Conservation (phyloP, 2,113 vertebrate species). For the Galemys pyrenaicus region DNA sequence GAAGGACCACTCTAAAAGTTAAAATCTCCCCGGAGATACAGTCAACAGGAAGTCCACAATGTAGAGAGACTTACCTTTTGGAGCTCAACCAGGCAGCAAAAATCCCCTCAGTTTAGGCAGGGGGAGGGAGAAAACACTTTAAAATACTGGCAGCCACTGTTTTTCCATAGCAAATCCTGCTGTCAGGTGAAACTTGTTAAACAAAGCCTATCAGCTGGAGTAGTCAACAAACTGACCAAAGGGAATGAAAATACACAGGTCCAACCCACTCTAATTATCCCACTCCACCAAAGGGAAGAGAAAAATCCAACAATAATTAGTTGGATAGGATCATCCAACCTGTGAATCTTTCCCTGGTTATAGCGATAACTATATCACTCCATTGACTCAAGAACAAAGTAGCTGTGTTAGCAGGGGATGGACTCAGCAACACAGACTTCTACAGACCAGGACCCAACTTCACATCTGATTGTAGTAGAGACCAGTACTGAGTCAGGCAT, state of each 20-base stretch:
- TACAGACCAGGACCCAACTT: too few relatives aligned
- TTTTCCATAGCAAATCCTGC: neutral
- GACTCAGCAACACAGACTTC: too few relatives aligned
- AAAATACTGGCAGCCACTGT: neutral
- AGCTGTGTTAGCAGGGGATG: too few relatives aligned
- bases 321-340: too few relatives aligned
- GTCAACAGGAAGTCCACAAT: neutral
- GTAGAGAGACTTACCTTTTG: neutral
- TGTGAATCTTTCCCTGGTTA: too few relatives aligned
- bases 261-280: neutral
- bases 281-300: neutral
- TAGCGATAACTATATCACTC: too few relatives aligned
- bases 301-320: neutral
- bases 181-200: too few relatives aligned
- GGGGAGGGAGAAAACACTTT: neutral
- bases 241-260: neutral
- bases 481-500: too few relatives aligned
- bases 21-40: neutral
- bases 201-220: neutral
- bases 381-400: too few relatives aligned
- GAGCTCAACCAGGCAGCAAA: neutral
- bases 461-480: too few relatives aligned
- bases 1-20: neutral
- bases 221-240: neutral
- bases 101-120: neutral